Evolutionary conservation across 1,140 invertebrate species (phyloP).

Genomic region (Apis mellifera): DNA sequence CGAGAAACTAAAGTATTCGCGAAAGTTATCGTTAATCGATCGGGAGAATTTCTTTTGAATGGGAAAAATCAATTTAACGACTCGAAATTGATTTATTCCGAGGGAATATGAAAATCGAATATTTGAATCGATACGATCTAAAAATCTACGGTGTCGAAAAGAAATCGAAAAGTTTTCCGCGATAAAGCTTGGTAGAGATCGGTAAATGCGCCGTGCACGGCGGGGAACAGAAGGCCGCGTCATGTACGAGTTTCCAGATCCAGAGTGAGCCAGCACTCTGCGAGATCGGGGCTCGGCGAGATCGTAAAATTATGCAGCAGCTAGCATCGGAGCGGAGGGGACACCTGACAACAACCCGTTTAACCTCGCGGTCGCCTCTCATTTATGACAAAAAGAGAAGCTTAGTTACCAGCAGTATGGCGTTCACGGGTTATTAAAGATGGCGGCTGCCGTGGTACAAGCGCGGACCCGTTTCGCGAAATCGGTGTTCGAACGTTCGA

Average conservation of each 20-base stretch:
- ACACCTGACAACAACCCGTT: constrained; percentile 78
- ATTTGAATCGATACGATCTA: too few relatives aligned
- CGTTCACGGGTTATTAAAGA: constrained; percentile 78
- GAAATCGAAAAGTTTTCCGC: too few relatives aligned
- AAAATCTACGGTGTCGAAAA: too few relatives aligned
- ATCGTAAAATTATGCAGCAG: constrained; percentile 77
- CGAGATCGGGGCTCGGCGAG: constrained; percentile 44
- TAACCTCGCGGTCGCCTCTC: constrained; percentile 74
- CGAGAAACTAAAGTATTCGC: too few relatives aligned
- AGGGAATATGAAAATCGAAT: too few relatives aligned
- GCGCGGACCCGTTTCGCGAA: constrained; percentile 58
- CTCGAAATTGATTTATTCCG: too few relatives aligned
- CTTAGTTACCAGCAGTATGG: constrained; percentile 69
- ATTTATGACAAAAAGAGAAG: constrained; percentile 76
- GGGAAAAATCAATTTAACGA: too few relatives aligned
- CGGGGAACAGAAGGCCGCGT: neutral
- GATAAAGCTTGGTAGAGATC: neutral
- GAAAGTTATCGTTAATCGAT: too few relatives aligned
- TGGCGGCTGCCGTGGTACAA: constrained; percentile 66
- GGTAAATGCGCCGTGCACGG: neutral
- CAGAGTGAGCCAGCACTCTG: constrained; percentile 8
- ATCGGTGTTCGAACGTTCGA: constrained; percentile 45
- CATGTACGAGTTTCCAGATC: neutral
- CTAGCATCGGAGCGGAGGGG: constrained; percentile 62
- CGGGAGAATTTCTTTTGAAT: too few relatives aligned